Evolutionary conservation across 2,113 vertebrate species (phyloP).

Genomic region (Mus pahari): DNA sequence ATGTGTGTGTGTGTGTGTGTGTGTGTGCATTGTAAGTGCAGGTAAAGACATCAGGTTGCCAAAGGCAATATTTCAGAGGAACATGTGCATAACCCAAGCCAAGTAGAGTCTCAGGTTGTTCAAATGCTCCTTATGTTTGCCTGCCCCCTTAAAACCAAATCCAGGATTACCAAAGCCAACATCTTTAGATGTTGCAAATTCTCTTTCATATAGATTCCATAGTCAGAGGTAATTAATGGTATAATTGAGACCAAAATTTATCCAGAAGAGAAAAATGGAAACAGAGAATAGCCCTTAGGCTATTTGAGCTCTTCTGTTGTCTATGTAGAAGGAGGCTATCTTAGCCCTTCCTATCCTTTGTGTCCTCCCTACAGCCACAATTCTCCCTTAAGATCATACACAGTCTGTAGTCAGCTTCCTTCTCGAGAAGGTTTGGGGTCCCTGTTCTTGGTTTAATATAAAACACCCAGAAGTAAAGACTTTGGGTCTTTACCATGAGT

Average conservation of each 20-base stretch:
- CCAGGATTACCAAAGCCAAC: background rate
- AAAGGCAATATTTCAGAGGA: background rate
- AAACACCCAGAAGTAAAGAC: background rate
- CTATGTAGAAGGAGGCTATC: background rate
- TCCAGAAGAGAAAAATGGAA: background rate
- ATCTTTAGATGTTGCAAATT: background rate
- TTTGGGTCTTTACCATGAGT: background rate
- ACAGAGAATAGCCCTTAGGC: rapidly evolving
- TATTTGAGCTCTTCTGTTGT: background rate
- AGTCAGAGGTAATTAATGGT: rapidly evolving
- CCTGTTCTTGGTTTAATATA: background rate
- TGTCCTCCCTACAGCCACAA: rapidly evolving
- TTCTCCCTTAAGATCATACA: background rate
- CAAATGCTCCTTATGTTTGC: background rate
- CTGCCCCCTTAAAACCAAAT: background rate
- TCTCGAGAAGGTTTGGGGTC: background rate
- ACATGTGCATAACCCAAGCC: background rate
- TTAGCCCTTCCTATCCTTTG: rapidly evolving
- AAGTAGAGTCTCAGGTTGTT: background rate
- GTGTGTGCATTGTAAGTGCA: too few relatives aligned
- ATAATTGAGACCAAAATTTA: background rate
- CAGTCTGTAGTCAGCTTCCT: background rate
- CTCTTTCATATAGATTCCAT: background rate
- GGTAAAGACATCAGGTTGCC: background rate
- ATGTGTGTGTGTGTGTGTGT: background rate